A percentile compares a stretch with the other conserved stretches of the same genome.
Evolutionary conservation across 2,113 vertebrate genomes (phyloP).

Genomic region (Alaudala cheleensis): DNA sequence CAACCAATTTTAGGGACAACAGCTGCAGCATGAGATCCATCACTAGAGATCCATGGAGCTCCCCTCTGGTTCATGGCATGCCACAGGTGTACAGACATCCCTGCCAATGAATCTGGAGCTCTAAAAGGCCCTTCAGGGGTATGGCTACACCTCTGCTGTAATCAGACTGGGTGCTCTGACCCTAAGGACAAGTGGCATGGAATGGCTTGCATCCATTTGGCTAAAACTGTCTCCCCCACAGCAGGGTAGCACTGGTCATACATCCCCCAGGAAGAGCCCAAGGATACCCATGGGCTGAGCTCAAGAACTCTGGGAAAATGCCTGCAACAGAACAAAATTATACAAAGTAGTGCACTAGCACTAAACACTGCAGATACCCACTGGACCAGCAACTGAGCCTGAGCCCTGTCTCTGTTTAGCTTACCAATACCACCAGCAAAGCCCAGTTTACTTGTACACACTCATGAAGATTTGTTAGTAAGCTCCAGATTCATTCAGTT

Average conservation of each 20-base stretch:
- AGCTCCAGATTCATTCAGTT: conserved; percentile 11
- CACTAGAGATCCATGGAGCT: not conserved
- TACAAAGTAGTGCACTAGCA: not conserved
- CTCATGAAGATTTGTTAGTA: not conserved
- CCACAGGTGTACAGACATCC: accelerated
- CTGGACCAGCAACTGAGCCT: not conserved
- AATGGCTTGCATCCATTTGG: not conserved
- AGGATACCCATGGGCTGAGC: not conserved
- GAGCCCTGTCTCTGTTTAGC: not conserved
- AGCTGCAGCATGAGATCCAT: not conserved
- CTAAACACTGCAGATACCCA: not conserved
- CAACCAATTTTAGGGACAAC: not conserved
- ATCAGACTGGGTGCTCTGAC: not conserved
- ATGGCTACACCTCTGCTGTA: not conserved
- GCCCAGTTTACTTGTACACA: not conserved
- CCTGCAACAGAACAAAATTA: not conserved
- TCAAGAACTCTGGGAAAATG: not conserved
- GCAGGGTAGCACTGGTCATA: not conserved
- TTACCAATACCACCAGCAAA: not conserved
- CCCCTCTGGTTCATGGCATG: not conserved
- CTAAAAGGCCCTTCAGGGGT: not conserved
- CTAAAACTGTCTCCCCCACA: not conserved
- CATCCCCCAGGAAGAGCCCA: not conserved
- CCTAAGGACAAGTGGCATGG: not conserved
- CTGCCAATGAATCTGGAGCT: not conserved